A percentile compares a stretch with the other conserved stretches of the same genome.
phyloP scores from a whole-genome alignment of 2,888 invertebrate genomes.

The Drosophila mulleri region DNA sequence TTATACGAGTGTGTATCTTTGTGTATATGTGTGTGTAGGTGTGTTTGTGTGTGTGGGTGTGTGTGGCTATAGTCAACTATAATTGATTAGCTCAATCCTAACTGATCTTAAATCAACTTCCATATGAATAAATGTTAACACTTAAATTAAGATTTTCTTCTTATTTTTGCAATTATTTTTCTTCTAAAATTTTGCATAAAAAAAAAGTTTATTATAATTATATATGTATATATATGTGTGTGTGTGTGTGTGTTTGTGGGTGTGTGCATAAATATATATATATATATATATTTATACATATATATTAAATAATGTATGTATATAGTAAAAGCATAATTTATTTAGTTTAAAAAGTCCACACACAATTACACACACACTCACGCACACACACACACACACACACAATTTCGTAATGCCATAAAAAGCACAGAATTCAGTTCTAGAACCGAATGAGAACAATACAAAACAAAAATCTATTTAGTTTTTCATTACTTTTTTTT shows the following conservation, averaged over 20 bases:
- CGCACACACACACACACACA: slow-evolving; percentile 32
- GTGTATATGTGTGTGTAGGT: neutral
- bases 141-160: slow-evolving; percentile 50
- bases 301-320: slow-evolving; percentile 38
- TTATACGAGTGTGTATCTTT: slow-evolving; percentile 28
- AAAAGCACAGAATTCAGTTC: slow-evolving; percentile 53
- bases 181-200: slow-evolving; percentile 41
- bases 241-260: slow-evolving; percentile 20
- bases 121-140: slow-evolving; percentile 63
- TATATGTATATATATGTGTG: slow-evolving; percentile 21
- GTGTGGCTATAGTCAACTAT: slow-evolving; percentile 37
- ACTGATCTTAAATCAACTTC: slow-evolving; percentile 41
- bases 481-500: neutral
- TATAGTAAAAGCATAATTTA: slow-evolving; percentile 63
- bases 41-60: slow-evolving; percentile 13
- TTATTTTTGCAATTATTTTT: slow-evolving; percentile 14
- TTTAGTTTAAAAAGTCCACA: slow-evolving; percentile 49
- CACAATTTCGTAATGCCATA: slow-evolving; percentile 25
- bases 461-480: slow-evolving; percentile 2
- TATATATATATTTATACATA: slow-evolving; percentile 12
- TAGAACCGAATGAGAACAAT: slow-evolving; percentile 32
- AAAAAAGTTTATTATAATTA: slow-evolving; percentile 25
- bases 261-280: too few relatives aligned
- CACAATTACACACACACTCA: slow-evolving; percentile 33
- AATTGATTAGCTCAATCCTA: slow-evolving; percentile 36